Evolutionary conservation across 2,888 invertebrate species (phyloP).

Genomic region (Apamea sordens): DNA sequence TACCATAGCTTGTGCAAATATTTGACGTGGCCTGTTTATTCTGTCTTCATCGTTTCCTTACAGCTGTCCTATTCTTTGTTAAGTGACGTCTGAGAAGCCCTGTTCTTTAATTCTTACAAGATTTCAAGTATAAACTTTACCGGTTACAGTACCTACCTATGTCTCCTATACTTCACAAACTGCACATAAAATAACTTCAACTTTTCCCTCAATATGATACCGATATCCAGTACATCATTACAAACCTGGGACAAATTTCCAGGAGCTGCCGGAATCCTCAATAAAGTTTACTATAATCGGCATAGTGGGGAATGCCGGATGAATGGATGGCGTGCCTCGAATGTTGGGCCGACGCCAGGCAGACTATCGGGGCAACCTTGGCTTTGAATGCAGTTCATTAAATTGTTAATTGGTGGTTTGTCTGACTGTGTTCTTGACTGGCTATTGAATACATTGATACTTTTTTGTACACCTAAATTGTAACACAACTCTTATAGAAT

Average conservation of each 20-base stretch:
- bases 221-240: not conserved
- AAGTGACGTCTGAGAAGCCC: no score
- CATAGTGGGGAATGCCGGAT: conserved; percentile 46
- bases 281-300: conserved; percentile 22
- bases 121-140: not conserved
- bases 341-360: conserved; percentile 58
- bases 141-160: no score
- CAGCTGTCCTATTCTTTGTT: not conserved
- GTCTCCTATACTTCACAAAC: not conserved
- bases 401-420: conserved; percentile 21
- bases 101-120: not conserved
- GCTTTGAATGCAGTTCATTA: conserved; percentile 36
- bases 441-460: not conserved
- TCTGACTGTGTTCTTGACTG: not conserved
- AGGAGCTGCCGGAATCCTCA: not conserved
- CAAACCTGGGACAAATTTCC: not conserved
- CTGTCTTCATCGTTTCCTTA: not conserved
- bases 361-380: conserved; percentile 24
- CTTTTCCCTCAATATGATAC: not conserved
- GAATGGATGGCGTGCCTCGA: conserved; percentile 38
- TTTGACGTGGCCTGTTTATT: not conserved
- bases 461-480: not conserved
- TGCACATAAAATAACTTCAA: not conserved
- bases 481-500: not conserved
- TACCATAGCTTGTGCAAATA: not conserved